Evolutionary conservation across 2,113 vertebrate species (phyloP).

Genomic region (Macroglossus sobrinus): DNA sequence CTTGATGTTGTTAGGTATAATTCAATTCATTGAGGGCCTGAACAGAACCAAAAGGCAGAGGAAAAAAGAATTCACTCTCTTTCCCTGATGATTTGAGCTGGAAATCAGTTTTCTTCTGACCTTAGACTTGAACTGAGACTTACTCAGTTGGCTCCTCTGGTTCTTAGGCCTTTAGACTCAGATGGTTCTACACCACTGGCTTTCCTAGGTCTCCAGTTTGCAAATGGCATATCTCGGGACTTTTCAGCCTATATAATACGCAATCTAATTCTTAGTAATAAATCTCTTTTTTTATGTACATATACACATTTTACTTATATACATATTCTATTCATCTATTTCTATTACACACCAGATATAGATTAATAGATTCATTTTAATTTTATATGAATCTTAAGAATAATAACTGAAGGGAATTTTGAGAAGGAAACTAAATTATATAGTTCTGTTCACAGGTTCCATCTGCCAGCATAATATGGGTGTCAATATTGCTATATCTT

Average conservation of each 20-base stretch:
- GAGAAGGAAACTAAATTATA: background rate
- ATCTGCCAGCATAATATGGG: fast-evolving
- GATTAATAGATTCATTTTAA: background rate
- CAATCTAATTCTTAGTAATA: background rate
- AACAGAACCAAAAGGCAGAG: background rate
- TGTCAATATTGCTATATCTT: background rate
- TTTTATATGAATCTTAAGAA: background rate
- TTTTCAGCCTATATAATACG: background rate
- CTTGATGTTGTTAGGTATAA: too few species aligned
- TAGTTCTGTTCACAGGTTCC: background rate
- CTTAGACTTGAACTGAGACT: background rate
- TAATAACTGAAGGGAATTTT: background rate
- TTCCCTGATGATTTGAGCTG: background rate
- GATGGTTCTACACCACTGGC: background rate
- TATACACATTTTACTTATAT: background rate
- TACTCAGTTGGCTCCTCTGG: background rate
- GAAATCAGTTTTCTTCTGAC: background rate
- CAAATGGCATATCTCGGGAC: background rate
- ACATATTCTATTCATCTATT: background rate
- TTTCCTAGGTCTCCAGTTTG: background rate
- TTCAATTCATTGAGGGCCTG: too few species aligned
- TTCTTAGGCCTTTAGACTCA: background rate
- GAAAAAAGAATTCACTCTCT: background rate
- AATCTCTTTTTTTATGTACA: background rate
- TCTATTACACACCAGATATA: background rate